A percentile compares a stretch with the other conserved stretches of the same genome.
Evolutionary conservation across 2,888 invertebrate species (phyloP).

Genomic region (Vannuccia rotundouncinata): DNA sequence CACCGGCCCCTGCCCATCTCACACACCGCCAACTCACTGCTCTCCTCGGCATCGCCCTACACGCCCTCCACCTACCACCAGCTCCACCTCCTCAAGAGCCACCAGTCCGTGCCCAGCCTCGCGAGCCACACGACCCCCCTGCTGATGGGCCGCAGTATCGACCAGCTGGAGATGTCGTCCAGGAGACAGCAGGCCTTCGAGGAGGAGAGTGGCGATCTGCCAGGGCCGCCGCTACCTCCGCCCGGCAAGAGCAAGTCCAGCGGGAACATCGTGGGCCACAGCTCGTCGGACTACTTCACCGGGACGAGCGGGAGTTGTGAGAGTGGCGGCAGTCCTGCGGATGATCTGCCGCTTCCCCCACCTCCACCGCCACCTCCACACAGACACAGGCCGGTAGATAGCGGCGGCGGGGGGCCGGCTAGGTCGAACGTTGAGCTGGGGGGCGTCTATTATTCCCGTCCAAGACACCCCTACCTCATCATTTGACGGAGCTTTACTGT

Average conservation of each 20-base stretch:
- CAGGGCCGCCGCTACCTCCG: neutral
- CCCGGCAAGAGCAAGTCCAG: neutral
- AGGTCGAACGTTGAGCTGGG: neutral
- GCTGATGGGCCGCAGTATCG: neutral
- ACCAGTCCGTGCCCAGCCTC: neutral
- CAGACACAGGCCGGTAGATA: neutral
- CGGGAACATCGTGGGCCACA: neutral
- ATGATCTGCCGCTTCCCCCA: neutral
- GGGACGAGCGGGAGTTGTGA: constrained; percentile 4
- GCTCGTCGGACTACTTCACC: neutral
- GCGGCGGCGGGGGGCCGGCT: neutral
- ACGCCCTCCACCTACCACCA: neutral
- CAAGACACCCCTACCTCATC: neutral
- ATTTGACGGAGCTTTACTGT: neutral
- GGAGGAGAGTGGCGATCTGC: too few relatives aligned
- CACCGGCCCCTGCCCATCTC: neutral
- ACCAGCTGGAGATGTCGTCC: neutral
- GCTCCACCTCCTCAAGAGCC: neutral
- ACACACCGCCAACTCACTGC: constrained; percentile 13
- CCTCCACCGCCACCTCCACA: neutral
- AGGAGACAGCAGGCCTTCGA: neutral
- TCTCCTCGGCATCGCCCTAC: neutral
- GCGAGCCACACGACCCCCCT: neutral
- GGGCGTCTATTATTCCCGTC: neutral
- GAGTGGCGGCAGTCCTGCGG: neutral